A percentile compares a stretch with the other conserved stretches of the same genome.
phyloP scores from a whole-genome alignment of 2,888 invertebrate genomes.

The Drosophila atripex region DNA sequence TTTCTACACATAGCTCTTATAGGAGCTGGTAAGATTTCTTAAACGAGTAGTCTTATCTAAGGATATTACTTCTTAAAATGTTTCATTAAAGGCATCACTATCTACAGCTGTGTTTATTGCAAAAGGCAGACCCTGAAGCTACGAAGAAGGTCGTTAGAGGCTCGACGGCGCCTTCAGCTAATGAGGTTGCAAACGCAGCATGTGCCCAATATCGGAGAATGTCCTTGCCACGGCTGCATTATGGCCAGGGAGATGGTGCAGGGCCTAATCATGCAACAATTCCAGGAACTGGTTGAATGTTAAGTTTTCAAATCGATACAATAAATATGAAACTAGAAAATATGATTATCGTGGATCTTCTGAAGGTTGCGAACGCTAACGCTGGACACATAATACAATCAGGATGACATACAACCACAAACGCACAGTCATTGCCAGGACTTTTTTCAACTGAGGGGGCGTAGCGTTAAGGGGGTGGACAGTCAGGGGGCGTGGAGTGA shows the following conservation, averaged over 20 bases:
- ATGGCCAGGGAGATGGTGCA: constrained; percentile 57
- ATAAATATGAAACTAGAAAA: not conserved
- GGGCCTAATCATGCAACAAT: constrained; percentile 46
- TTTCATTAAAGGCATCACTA: constrained; percentile 42
- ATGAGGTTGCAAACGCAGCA: constrained; percentile 39
- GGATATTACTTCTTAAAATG: not conserved
- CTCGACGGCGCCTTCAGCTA: constrained; percentile 3
- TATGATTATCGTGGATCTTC: not conserved
- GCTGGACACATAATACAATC: constrained; percentile 63
- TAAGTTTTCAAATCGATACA: constrained; percentile 19
- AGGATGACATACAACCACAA: constrained; percentile 26
- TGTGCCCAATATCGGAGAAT: constrained; percentile 46
- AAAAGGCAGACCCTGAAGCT: constrained; percentile 23
- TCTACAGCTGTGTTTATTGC: constrained; percentile 50
- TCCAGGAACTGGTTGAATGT: constrained; percentile 39
- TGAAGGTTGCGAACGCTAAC: constrained; percentile 39
- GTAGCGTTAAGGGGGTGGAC: not conserved
- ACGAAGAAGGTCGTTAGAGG: not conserved
- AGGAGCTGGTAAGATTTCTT: constrained; percentile 45
- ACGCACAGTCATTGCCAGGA: constrained; percentile 30
- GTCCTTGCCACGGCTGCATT: constrained; percentile 52
- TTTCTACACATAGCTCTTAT: constrained; percentile 58
- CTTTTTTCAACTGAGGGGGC: constrained; percentile 45
- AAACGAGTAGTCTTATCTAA: not conserved
- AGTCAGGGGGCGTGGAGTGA: constrained; percentile 2